Base-by-base conservation (phyloP, 1,140 invertebrate species). In the Leptinotarsa undecemlineata region DNA sequence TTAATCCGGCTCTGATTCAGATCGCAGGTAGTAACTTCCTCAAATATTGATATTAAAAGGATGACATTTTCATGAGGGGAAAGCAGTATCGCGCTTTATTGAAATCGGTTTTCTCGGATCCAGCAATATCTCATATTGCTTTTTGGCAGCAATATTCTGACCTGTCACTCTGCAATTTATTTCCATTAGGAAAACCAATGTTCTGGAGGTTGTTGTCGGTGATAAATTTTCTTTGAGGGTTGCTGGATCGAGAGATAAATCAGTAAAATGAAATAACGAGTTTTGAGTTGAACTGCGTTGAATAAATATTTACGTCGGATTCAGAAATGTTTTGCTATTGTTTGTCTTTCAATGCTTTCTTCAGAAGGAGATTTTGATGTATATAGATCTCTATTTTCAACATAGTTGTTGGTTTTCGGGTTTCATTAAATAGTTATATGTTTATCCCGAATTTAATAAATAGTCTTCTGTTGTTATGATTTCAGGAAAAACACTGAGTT, bases 111-210 rank as follows among this genome's bases (percentile, higher is more conserved):
- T 57, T 57, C 51, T 57, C 51, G 5, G 51, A 17, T 57, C 14
- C 51, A 57, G n/a, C 51, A 57, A 57, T 57, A 4, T 57, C 51
- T 57, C 51, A 57, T 57, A 57, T 57, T 57, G 51, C 51, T 57
- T 57, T 57, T 57, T 57, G 51, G 51, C 51, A 57, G n/a, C 51
- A 17, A 19, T 15, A 57, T 57, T 57, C n/a, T 57, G 51, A 19
- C 15, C 51, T 57, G 51, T 57, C 51, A 57, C 51, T 57, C 51
- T 14, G n/a, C 51, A 19, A 57, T 57, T 57, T 57, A 57, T 57
- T 17, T 57, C 51, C 51, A 57, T 57, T 57, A 57, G 51, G 51
- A 57, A 57, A 57, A 57, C 51, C 51, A 57, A 57, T 57, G 51
- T 57, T 57, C 51, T 57, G 51, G 51, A 17, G 51, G 15, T 57